These are phyloP conservation scores for Promerops cafer DNA, from an alignment of 2,113 vertebrate genomes.

Conservation along the genomic window DNA sequence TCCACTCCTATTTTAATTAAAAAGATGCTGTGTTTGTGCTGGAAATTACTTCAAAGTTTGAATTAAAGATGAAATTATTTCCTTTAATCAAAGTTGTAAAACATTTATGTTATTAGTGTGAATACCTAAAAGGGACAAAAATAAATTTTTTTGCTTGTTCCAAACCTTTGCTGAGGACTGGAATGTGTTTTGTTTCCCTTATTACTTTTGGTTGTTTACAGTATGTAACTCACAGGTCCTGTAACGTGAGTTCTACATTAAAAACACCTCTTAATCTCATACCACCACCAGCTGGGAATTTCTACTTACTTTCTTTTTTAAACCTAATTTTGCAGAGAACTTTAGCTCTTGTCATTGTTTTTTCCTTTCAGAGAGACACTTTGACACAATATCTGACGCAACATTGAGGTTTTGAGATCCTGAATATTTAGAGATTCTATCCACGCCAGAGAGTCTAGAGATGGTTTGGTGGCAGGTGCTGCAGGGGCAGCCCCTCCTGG, in stretches of 20 bases:
- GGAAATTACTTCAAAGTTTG: neutral
- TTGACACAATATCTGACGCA: neutral
- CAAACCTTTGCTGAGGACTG: neutral
- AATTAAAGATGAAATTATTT: conserved; percentile 42
- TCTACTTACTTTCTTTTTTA: neutral
- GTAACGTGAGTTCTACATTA: neutral
- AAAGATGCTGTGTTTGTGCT: neutral
- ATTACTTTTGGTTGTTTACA: neutral
- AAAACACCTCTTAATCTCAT: neutral
- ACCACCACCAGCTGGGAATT: neutral
- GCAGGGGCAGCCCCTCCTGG: fast-evolving
- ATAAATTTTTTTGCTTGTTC: neutral
- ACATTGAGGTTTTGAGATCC: neutral
- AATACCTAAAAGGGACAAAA: neutral
- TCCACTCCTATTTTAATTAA: conserved; percentile 45
- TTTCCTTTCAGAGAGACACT: neutral
- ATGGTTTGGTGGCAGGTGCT: neutral
- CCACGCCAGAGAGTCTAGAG: neutral
- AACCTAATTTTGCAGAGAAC: neutral
- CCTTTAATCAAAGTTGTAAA: neutral
- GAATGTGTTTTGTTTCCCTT: neutral
- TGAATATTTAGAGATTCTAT: neutral
- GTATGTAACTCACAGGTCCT: neutral
- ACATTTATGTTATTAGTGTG: neutral
- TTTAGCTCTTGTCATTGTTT: neutral